phyloP scores from a whole-genome alignment of 2,113 vertebrate species.

The Pygoscelis antarcticus region DNA sequence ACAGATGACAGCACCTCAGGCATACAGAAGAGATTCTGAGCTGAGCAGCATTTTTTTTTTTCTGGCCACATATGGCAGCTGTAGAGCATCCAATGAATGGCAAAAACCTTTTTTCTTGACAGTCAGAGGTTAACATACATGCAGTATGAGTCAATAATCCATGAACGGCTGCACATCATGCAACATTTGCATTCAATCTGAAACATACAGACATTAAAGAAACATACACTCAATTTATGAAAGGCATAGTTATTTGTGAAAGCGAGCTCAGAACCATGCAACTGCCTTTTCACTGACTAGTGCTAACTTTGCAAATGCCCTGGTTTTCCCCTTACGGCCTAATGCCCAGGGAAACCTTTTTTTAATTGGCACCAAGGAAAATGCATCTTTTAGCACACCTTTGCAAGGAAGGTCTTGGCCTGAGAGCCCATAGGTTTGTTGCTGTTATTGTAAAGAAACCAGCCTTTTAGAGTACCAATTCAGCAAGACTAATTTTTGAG shows the following conservation, averaged over 20 bases:
- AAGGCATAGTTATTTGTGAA: not conserved
- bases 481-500: not conserved
- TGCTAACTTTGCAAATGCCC: not conserved
- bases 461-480: not conserved
- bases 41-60: not conserved
- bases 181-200: not conserved
- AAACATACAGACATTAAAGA: not conserved
- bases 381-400: not conserved
- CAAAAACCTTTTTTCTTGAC: not conserved
- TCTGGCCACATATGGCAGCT: conserved; percentile 23
- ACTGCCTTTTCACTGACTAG: not conserved
- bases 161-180: not conserved
- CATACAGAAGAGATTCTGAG: not conserved
- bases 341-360: not conserved
- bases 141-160: not conserved
- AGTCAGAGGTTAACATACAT: not conserved
- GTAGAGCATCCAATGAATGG: not conserved
- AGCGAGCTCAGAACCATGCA: not conserved
- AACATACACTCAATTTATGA: not conserved
- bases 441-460: not conserved
- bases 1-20: conserved; percentile 44
- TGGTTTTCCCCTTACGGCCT: not conserved
- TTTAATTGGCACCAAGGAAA: not conserved
- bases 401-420: not conserved
- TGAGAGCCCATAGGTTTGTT: not conserved